Conservation (phyloP, 2,888 invertebrate genomes). For the Synanthedon tipuliformis region DNA sequence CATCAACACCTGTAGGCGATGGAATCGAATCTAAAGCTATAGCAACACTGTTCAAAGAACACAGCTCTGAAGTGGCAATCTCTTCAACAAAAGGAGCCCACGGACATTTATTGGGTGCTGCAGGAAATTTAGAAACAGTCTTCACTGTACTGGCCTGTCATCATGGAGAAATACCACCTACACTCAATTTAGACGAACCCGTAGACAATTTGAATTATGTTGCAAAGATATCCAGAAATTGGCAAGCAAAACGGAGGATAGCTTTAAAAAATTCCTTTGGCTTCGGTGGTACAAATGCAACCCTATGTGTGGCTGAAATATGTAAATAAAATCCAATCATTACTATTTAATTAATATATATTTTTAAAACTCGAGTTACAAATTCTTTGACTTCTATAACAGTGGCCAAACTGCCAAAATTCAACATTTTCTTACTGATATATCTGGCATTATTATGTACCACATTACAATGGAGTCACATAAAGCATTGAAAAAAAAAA, state of each 20-base stretch:
- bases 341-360: slow-evolving; percentile 50
- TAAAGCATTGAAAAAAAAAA: slow-evolving; percentile 54
- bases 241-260: slow-evolving; percentile 72
- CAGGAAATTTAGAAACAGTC: slow-evolving; percentile 93
- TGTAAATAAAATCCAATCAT: slow-evolving; percentile 19
- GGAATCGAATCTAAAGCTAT: slow-evolving; percentile 86
- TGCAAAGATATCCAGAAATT: slow-evolving; percentile 65
- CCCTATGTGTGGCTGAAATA: slow-evolving; percentile 74
- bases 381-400: slow-evolving; percentile 54
- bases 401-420: slow-evolving; percentile 50
- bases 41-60: slow-evolving; percentile 74
- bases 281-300: slow-evolving; percentile 98
- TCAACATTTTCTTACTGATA: slow-evolving; percentile 38
- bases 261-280: slow-evolving; percentile 98
- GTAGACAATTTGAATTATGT: slow-evolving; percentile 81
- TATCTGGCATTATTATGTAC: slow-evolving; percentile 45
- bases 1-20: slow-evolving; percentile 96
- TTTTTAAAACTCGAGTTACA: slow-evolving; percentile 68
- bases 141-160: slow-evolving; percentile 86
- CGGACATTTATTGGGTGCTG: slow-evolving; percentile 95
- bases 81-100: slow-evolving; percentile 97
- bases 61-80: slow-evolving; percentile 73
- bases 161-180: slow-evolving; percentile 84
- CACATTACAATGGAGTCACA: slow-evolving; percentile 56
- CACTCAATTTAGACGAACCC: slow-evolving; percentile 83